Percentiles rank a stretch among this genome's conserved stretches.
These are phyloP conservation scores for Diploptera punctata DNA, from an alignment of 2,888 invertebrate species.

Conservation along the genomic window DNA sequence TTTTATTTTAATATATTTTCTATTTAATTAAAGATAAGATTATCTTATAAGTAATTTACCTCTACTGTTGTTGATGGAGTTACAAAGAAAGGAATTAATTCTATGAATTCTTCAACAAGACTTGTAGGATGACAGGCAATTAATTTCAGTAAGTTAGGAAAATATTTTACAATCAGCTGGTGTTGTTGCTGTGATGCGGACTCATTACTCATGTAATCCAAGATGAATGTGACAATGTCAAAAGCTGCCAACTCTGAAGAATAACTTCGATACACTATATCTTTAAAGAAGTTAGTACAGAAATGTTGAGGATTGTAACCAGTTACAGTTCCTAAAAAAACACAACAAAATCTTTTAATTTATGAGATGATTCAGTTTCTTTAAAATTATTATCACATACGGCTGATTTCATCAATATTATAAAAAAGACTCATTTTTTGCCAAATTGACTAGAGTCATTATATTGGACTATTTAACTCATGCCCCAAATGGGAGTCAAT, in stretches of 20 bases:
- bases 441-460: too few species aligned
- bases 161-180: constrained; percentile 34
- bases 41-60: constrained; percentile 33
- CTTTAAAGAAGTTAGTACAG: constrained; percentile 38
- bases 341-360: neutral
- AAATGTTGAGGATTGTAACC: constrained; percentile 36
- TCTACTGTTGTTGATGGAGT: constrained; percentile 34
- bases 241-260: constrained; percentile 42
- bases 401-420: too few species aligned
- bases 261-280: constrained; percentile 41
- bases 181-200: constrained; percentile 18
- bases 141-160: constrained; percentile 42
- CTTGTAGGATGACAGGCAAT: constrained; percentile 41
- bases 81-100: constrained; percentile 36
- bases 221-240: constrained; percentile 38
- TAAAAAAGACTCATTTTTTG: too few species aligned
- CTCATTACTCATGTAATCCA: constrained; percentile 25
- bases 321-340: neutral
- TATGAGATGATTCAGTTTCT: too few species aligned
- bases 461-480: too few species aligned
- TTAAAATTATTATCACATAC: too few species aligned
- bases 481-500: too few species aligned
- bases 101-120: constrained; percentile 40
- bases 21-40: too few species aligned
- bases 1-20: too few species aligned